These are phyloP conservation scores for Drosophila lacicola DNA, from an alignment of 2,888 invertebrate species.

Conservation along the genomic window DNA sequence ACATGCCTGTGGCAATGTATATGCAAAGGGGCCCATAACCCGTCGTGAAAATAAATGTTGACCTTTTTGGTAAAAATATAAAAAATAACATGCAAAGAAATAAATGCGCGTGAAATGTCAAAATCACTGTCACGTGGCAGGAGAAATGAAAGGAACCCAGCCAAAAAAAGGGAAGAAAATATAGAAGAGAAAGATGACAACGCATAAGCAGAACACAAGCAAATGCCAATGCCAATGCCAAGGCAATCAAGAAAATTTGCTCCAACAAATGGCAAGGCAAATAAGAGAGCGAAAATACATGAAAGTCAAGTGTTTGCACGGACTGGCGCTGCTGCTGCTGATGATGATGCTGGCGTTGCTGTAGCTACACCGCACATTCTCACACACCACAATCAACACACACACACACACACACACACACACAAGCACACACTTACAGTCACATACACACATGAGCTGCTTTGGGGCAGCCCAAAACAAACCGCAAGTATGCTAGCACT, in stretches of 20 bases:
- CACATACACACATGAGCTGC: constrained; percentile 8
- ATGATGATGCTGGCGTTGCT: constrained; percentile 11
- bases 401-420: constrained; percentile 33
- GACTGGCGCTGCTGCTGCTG: constrained; percentile 52
- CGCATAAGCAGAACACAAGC: constrained; percentile 57
- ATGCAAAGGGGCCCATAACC: constrained; percentile 29
- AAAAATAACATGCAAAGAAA: constrained; percentile 46
- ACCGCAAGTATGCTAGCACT: constrained; percentile 39
- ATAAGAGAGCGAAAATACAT: constrained; percentile 51
- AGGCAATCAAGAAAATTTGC: constrained; percentile 75
- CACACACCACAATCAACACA: constrained; percentile 15
- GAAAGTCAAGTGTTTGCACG: constrained; percentile 59
- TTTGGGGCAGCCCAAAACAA: constrained; percentile 20
- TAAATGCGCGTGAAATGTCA: constrained; percentile 79
- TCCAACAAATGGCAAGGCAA: constrained; percentile 74
- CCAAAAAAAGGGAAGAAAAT: constrained; percentile 25
- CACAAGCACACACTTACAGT: constrained; percentile 20
- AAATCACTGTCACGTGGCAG: constrained; percentile 62
- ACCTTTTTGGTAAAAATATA: constrained; percentile 57
- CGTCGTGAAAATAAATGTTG: constrained; percentile 51
- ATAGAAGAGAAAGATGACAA: constrained; percentile 62
- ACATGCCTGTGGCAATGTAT: constrained; percentile 37
- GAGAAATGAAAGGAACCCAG: constrained; percentile 1
- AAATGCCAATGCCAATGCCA: constrained; percentile 72
- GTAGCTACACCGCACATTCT: constrained; percentile 29